phyloP scores from a whole-genome alignment of 1,140 invertebrate genomes.

The Gonioctena quinquepunctata region DNA sequence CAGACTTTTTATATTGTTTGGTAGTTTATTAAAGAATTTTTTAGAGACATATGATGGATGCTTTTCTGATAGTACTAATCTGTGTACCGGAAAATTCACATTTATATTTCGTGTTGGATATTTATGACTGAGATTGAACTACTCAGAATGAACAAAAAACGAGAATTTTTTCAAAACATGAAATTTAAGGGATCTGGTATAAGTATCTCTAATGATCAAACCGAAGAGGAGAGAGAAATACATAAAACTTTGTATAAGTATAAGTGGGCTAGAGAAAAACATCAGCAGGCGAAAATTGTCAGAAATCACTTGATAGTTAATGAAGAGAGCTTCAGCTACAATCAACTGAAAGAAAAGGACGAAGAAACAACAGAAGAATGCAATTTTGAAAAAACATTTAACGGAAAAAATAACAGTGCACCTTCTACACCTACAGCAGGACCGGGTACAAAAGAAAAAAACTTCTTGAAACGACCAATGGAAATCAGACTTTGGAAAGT shows the following conservation, averaged over 20 bases:
- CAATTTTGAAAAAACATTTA: neutral
- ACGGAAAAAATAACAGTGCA: neutral
- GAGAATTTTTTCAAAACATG: neutral
- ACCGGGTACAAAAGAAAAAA: neutral
- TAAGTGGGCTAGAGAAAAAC: neutral
- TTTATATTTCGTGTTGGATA: too few species aligned
- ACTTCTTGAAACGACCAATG: too few species aligned
- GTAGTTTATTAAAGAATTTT: too few species aligned
- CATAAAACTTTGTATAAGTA: neutral
- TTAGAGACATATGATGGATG: too few species aligned
- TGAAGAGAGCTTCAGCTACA: neutral
- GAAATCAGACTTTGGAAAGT: too few species aligned
- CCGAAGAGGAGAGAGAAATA: neutral
- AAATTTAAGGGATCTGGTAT: neutral
- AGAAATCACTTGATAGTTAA: too few species aligned
- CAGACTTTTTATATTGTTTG: too few species aligned
- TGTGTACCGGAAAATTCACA: too few species aligned
- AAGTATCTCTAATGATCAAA: neutral
- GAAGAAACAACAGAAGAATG: neutral
- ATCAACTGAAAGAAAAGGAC: neutral
- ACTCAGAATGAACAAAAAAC: neutral
- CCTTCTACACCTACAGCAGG: neutral
- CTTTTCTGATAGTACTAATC: too few species aligned
- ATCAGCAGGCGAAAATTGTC: neutral
- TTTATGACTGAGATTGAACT: too few species aligned